Conservation (phyloP, 2,797 vertebrate species). For the Notamacropus eugenii region DNA sequence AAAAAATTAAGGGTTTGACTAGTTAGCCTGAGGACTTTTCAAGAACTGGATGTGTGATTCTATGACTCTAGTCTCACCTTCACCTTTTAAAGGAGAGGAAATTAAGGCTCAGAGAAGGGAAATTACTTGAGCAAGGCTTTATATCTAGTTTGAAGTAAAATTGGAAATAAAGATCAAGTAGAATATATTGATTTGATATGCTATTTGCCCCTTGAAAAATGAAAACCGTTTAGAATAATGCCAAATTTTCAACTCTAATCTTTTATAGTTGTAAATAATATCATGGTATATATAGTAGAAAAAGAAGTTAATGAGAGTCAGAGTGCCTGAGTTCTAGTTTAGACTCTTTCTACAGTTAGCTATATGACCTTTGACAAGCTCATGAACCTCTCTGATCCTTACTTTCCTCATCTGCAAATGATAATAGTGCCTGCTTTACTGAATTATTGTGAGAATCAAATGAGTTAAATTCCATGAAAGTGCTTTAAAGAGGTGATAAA, state of each 20-base stretch:
- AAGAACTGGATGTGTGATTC: background rate
- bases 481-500: slow-evolving; percentile 11
- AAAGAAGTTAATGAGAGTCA: background rate
- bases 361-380: background rate
- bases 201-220: background rate
- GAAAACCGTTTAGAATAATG: background rate
- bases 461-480: background rate
- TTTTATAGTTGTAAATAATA: background rate
- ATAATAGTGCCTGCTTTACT: background rate
- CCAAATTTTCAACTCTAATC: slow-evolving; percentile 14
- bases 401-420: background rate
- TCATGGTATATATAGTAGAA: background rate
- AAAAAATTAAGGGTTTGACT: background rate
- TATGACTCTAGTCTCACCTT: background rate
- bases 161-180: background rate
- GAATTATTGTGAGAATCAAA: background rate
- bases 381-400: background rate
- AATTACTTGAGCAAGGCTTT: background rate
- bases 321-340: background rate
- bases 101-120: background rate
- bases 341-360: background rate
- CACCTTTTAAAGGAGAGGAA: slow-evolving; percentile 11
- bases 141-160: background rate
- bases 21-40: background rate
- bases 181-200: slow-evolving; percentile 45